Evolutionary conservation across 2,113 vertebrate genomes (phyloP), one percentile per base, ranked within the genome.

Genomic region (Morphnarchus princeps): DNA sequence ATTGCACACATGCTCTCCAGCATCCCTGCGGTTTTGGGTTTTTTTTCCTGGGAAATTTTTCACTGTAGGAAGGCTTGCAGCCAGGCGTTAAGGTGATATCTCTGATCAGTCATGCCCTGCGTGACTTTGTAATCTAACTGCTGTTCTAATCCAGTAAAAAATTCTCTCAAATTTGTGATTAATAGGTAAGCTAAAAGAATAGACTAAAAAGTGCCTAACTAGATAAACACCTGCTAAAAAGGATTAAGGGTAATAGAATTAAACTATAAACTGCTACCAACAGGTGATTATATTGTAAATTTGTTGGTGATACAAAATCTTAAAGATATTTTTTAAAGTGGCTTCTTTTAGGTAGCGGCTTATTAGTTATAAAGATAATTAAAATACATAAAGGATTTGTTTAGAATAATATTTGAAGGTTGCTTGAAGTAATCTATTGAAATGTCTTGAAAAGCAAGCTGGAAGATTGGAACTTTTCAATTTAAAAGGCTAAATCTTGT

Each of bases 171-270:
- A 19, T 18, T 38, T 28, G 38, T 92, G 7, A 18, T 85, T 36
- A 78, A 52, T 6, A 40, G 10, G 6, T 65, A 47, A 67, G n/a
- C 38, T 63, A 36, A 86, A 95, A 94, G 38, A 57, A 84, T 19
- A 70, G 31, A 29, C 10, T 82, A 54, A 70, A 87, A 90, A 93
- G 76, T 90, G 82, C 47, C 83, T 94, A 58, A 22, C 17, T 40
- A 40, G 63, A 70, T 54, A 32, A 79, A 59, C 6, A 43, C 13
- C 49, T 76, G 20, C 57, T 89, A 17, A 40, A 91, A 84, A 34
- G 34, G 32, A 47, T 79, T 57, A 40, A 71, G 18, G 7, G 21
- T 52, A 66, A 45, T 28, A 78, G n/a, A 67, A n/a, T 36, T 84
- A 61, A 87, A n/a, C 19, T 43, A 24, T 72, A n/a, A 87, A 63